Conservation (phyloP, 2,113 vertebrate genomes). For the Oreotrochilus melanogaster region DNA sequence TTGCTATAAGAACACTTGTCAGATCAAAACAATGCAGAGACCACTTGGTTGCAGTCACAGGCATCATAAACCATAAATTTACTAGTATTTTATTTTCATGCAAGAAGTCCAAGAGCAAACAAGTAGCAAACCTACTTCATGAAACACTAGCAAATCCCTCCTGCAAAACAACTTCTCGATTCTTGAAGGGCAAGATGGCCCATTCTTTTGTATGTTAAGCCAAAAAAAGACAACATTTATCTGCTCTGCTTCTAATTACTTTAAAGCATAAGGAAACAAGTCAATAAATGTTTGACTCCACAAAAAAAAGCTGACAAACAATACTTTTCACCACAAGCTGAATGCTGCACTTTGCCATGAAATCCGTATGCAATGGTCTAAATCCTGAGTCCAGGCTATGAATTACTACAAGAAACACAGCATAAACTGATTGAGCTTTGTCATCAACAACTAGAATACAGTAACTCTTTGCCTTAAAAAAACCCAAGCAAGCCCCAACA, state of each 20-base stretch:
- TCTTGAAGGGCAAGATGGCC: neutral
- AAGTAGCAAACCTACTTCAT: constrained; percentile 13
- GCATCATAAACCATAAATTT: constrained; percentile 17
- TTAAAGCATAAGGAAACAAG: neutral
- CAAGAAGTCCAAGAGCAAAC: constrained; percentile 43
- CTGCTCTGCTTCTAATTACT: neutral
- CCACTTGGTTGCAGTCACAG: neutral
- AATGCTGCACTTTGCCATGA: neutral
- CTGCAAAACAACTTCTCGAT: neutral
- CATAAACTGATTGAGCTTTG: neutral
- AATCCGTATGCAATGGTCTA: neutral
- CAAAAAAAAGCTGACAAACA: neutral
- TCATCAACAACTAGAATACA: neutral
- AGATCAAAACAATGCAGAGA: constrained; percentile 44
- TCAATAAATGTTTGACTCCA: neutral
- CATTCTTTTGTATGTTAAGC: neutral
- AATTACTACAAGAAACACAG: neutral
- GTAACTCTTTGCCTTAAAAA: neutral
- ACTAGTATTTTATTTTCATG: constrained; percentile 34
- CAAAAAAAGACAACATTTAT: neutral
- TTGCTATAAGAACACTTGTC: constrained; percentile 18
- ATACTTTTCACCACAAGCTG: neutral
- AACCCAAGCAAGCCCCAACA: too few species aligned
- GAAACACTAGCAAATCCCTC: neutral
- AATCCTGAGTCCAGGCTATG: neutral